phyloP scores from a whole-genome alignment of 2,797 vertebrate genomes.

The Syngnathus acus region DNA sequence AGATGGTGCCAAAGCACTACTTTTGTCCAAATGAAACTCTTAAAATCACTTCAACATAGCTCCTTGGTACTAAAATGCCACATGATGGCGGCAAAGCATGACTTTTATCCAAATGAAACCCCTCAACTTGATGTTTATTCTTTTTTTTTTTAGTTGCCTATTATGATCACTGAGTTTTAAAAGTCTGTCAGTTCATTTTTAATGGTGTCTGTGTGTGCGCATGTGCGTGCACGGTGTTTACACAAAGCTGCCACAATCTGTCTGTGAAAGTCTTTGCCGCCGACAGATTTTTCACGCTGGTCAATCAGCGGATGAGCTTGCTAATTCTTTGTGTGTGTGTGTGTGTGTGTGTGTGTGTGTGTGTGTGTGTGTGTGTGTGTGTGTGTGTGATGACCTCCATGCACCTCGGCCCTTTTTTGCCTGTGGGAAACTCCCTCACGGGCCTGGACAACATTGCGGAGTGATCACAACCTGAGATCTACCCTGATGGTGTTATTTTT shows the following conservation, averaged over 20 bases:
- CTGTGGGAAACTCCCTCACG: conserved; percentile 28
- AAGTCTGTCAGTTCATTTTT: too few relatives aligned
- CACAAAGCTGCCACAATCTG: conserved; percentile 16
- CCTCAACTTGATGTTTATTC: neutral
- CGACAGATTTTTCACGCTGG: conserved; percentile 57
- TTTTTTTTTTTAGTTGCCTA: neutral
- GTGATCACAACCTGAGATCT: neutral
- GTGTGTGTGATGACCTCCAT: conserved; percentile 58
- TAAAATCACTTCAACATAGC: neutral
- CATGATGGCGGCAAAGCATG: neutral
- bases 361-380: conserved; percentile 8
- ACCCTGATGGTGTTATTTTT: neutral
- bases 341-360: neutral
- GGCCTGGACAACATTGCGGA: neutral
- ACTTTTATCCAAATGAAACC: neutral
- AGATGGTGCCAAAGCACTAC: neutral
- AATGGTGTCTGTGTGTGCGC: neutral
- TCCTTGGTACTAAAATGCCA: neutral
- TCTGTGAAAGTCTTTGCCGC: conserved; percentile 63
- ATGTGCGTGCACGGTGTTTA: conserved; percentile 23
- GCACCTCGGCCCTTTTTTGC: conserved; percentile 11
- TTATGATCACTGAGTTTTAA: too few relatives aligned
- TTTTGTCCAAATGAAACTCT: too few relatives aligned
- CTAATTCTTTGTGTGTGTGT: conserved; percentile 51
- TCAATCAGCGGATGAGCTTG: conserved; percentile 57